Evolutionary conservation across 2,113 vertebrate genomes (phyloP).

Genomic region (Nothoprocta perdicaria): DNA sequence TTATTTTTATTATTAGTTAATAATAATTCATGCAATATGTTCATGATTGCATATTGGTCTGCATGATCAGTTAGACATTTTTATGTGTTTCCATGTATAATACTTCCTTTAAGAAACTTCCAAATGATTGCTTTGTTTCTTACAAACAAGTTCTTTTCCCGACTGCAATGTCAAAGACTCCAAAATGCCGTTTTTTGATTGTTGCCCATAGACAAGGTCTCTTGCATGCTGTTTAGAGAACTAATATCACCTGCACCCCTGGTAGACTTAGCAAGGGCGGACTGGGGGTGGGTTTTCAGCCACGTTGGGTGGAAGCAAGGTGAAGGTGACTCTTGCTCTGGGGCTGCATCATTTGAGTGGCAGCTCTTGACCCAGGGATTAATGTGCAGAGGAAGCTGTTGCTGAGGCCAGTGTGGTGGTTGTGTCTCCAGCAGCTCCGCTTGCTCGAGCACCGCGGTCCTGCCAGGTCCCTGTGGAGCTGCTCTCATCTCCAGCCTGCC

Average conservation of each 20-base stretch:
- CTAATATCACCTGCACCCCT: neutral
- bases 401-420: fast-evolving
- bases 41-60: neutral
- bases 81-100: neutral
- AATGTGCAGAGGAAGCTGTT: neutral
- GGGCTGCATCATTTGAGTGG: neutral
- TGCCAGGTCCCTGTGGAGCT: fast-evolving
- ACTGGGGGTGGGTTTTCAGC: fast-evolving
- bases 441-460: neutral
- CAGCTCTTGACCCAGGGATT: neutral
- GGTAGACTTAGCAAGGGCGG: no score
- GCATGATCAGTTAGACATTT: neutral
- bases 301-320: neutral
- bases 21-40: neutral
- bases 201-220: fast-evolving
- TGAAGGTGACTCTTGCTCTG: neutral
- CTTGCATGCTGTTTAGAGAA: fast-evolving
- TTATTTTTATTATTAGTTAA: neutral
- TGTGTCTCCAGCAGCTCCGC: neutral
- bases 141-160: neutral
- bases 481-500: neutral
- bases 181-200: neutral
- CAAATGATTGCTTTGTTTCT: neutral
- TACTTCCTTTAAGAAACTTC: neutral
- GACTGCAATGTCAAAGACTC: neutral